Evolutionary conservation across 2,113 vertebrate genomes (phyloP), one percentile per base, ranked within the genome.

Genomic region (Leptobrachium ailaonicum): DNA sequence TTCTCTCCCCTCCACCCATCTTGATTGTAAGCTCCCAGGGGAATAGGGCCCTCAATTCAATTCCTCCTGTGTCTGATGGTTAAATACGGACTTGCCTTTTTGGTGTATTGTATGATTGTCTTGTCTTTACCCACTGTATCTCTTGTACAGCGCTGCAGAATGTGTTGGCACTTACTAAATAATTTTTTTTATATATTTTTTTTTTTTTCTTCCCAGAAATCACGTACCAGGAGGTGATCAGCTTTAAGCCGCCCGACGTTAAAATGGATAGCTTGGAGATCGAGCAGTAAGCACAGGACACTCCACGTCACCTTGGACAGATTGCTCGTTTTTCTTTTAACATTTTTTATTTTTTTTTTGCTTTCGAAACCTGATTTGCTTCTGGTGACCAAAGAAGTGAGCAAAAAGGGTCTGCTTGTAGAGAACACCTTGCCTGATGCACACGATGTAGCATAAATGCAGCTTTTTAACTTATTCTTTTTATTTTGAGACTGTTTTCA

Each of bases 171-270:
- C 20, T 32, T 32, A 32, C 20, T 50, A 50, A 50, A 50, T 50
- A 50, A 5, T 5, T 50, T 5, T 5, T 5, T 50, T 5, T 50
- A 14, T 71, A 13, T 50, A 82, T 82, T 77, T 54, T 14, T 86
- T 80, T 40, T 71, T 2, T 64, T 62, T 50, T 5, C 54, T 63
- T 2, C 43, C 32, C 88, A 99, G 97, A 97, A 85, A 91, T 99
- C 86, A 96, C 97, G 20, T 98, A 98, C 76, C 95, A 94, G 85
- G 97, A 98, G 85, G 95, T 96, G 74, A 92, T 90, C 84, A 94
- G 95, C 89, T 95, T 98, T 89, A 96, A 96, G 90, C 90, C 92
- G 41, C 89, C 94, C 0, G 92, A 92, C 82, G 88, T 90, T 63
- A 95, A 95, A 79, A 90, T 93, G 4, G 94, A 95, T 75, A 94